Conservation (phyloP, 2,888 invertebrate species). For the Napeogenes inachia region DNA sequence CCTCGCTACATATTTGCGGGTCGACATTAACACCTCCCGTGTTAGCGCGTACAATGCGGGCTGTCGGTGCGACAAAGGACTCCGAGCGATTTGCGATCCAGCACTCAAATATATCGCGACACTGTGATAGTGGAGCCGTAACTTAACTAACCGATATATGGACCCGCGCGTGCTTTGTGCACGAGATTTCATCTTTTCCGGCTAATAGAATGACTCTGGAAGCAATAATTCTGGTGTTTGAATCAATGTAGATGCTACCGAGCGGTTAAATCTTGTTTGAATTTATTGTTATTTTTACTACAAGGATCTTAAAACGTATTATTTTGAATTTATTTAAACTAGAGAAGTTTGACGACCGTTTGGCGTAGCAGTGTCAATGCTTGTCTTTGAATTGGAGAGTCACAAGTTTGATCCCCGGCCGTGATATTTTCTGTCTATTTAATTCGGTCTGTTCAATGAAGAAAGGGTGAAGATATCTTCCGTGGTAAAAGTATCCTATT, state of each 20-base stretch:
- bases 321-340: neutral
- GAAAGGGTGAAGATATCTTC: too few relatives aligned
- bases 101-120: constrained; percentile 39
- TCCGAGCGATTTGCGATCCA: constrained; percentile 40
- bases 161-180: constrained; percentile 37
- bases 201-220: constrained; percentile 31
- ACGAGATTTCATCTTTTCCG: constrained; percentile 42
- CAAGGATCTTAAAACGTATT: neutral
- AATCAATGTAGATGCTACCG: neutral
- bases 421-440: too few relatives aligned
- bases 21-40: constrained; percentile 43
- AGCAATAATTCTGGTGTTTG: constrained; percentile 1
- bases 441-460: too few relatives aligned
- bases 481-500: too few relatives aligned
- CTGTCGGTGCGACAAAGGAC: constrained; percentile 40
- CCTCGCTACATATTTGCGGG: constrained; percentile 42
- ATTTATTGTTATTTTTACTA: neutral
- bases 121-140: constrained; percentile 38
- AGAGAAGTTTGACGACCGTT: too few relatives aligned
- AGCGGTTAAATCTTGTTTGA: neutral
- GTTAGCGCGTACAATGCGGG: constrained; percentile 40
- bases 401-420: too few relatives aligned
- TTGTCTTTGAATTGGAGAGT: too few relatives aligned
- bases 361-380: too few relatives aligned
- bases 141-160: constrained; percentile 37